Base-by-base conservation (phyloP, 2,797 vertebrate genomes). In the Fringilla coelebs region DNA sequence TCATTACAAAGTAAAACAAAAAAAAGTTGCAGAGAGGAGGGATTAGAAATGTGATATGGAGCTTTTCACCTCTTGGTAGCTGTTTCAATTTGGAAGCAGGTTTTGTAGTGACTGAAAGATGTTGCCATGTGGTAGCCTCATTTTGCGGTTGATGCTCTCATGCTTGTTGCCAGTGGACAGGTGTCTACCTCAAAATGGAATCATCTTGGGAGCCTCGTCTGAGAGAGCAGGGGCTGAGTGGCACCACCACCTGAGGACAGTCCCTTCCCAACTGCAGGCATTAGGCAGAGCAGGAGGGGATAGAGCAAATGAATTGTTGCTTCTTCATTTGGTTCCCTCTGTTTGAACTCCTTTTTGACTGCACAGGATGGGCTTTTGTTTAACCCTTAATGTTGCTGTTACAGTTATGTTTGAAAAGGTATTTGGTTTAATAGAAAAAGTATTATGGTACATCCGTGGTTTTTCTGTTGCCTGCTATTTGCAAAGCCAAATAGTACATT, bases 151-250 rank as follows among this genome's bases (percentile, higher is more conserved):
- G 94, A 85, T 97, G 93, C 72, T 93, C 93, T 96, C 91, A 84
- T 72, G 87, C 77, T 84, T 89, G 82, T 94, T 95, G 91, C 95
- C 91, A 49, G 84, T 88, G 88, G 97, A 96, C 85, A 96, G 88
- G 92, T 97, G 96, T 88, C 93, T 89, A 65, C 77, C 93, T 96
- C 96, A 91, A 96, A 97, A 95, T 96, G 97, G 95, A 84, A 91
- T 92, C 32, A 2, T 93, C 93, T 96, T 94, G 84, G 65, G 77
- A 93, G 72, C 48, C 16, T 65, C 68, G 46, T 48, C 73, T 90
- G 63, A 62, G 73, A 94, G 92, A 92, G 55, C 74, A 90, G 79
- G 66, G 73, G 40, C 86, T 89, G 85, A 94, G 63, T 29, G 76
- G 89, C 45, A 63, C 49, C 18, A 4, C 34, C 25, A 7, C 55